Base-by-base conservation (phyloP, 2,888 invertebrate genomes). In the Belgica antarctica region DNA sequence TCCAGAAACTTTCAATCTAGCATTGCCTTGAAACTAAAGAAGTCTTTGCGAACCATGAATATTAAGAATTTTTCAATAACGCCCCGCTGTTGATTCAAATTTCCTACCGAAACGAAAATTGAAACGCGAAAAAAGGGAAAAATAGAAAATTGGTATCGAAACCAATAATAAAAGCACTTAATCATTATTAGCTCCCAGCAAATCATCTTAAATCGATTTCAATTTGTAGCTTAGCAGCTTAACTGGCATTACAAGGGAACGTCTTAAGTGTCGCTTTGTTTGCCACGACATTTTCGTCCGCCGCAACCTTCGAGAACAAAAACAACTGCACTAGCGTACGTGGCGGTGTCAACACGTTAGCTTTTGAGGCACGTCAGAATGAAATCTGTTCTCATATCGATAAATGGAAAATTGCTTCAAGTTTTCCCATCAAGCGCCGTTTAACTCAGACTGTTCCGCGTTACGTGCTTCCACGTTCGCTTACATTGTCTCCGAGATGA, bases 111-210 rank as follows among this genome's bases (percentile, higher is more conserved):
- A n/a, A n/a, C n/a, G n/a, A 41, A 41, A 41, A 41, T 41, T 41
- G 41, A 41, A 41, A 41, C 2, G 41, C n/a, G 41, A n/a, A 10
- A n/a, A n/a, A 17, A 22, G 17, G 52, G 52, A 52, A 52, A 31
- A 31, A 31, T 31, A 31, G 5, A 31, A 31, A 52, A 19, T 52
- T 52, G 41, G 41, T 41, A 31, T 63, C 62, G 17, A 62, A 63
- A n/a, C 5, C 36, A 63, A 63, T 63, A 63, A 63, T 10, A 36
- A 63, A 63, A 63, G 36, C 41, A 63, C 63, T 63, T 63, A 36
- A 41, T 63, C 63, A 63, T 63, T 17, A 41, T 63, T 19, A 63
- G 24, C 19, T 62, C 17, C 59, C 59, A n/a, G 25, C 62, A 10
- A 28, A n/a, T 34, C n/a, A 62, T 31, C 34, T 24, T 1, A 8